phyloP scores from a whole-genome alignment of 2,797 vertebrate species.

The Mormyrus hasselquistii region DNA sequence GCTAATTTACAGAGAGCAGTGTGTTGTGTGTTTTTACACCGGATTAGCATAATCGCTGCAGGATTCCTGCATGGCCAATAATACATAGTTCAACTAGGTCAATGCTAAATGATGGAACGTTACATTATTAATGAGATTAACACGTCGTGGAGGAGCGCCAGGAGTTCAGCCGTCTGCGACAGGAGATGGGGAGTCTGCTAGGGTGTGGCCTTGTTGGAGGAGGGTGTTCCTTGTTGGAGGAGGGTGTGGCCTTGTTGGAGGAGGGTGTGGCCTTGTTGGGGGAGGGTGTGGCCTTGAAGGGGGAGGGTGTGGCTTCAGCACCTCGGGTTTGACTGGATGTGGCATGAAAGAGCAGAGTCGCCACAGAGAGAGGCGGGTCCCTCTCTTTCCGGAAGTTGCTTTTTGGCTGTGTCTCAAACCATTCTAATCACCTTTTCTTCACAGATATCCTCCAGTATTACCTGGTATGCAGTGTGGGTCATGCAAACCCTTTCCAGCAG shows the following conservation, averaged over 20 bases:
- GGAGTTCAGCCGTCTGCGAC: not conserved
- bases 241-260: not conserved
- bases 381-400: not conserved
- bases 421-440: conserved; percentile 27
- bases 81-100: not conserved
- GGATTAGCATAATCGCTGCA: not conserved
- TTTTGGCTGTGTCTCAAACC: not conserved
- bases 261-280: not conserved
- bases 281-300: not conserved
- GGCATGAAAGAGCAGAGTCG: not conserved
- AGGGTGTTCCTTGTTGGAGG: not conserved
- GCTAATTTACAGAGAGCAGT: not conserved
- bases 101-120: not conserved
- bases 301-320: not conserved
- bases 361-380: not conserved
- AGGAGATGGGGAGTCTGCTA: not conserved
- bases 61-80: not conserved
- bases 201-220: not conserved
- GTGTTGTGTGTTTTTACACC: not conserved
- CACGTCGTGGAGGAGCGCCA: not conserved
- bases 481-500: conserved; percentile 90
- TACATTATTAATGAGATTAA: not conserved
- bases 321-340: not conserved
- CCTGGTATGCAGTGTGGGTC: conserved; percentile 72
- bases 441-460: conserved; percentile 86